Evolutionary conservation across 2,113 vertebrate species (phyloP).

Genomic region (Entomyzon cyanotis): DNA sequence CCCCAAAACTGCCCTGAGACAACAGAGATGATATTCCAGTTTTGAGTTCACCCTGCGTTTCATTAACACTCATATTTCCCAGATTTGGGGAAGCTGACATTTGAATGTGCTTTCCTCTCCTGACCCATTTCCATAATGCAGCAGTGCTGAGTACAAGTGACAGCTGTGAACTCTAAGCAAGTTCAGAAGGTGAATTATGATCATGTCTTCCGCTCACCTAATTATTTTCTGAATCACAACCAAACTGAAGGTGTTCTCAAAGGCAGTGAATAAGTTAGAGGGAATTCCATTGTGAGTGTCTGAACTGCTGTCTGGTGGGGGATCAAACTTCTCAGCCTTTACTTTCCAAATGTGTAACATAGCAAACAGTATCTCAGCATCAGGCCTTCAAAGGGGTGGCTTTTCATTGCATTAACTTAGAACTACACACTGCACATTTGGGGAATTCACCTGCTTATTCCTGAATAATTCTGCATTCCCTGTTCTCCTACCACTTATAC

Average conservation of each 20-base stretch:
- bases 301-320: neutral
- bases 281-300: neutral
- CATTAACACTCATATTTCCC: neutral
- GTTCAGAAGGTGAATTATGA: slow-evolving; percentile 48
- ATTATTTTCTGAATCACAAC: slow-evolving; percentile 46
- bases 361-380: neutral
- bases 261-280: neutral
- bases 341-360: neutral
- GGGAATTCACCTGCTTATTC: neutral
- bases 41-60: neutral
- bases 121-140: neutral
- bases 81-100: neutral
- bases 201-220: neutral
- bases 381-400: neutral
- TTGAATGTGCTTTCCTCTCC: neutral
- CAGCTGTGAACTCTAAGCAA: neutral
- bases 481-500: neutral
- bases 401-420: neutral
- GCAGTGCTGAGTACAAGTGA: neutral
- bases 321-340: neutral
- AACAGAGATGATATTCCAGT: neutral
- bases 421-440: neutral
- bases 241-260: neutral
- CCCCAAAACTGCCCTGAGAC: neutral
- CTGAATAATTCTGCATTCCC: neutral